Base-by-base conservation (phyloP, 1,140 invertebrate genomes). In the Chymomyza costata region DNA sequence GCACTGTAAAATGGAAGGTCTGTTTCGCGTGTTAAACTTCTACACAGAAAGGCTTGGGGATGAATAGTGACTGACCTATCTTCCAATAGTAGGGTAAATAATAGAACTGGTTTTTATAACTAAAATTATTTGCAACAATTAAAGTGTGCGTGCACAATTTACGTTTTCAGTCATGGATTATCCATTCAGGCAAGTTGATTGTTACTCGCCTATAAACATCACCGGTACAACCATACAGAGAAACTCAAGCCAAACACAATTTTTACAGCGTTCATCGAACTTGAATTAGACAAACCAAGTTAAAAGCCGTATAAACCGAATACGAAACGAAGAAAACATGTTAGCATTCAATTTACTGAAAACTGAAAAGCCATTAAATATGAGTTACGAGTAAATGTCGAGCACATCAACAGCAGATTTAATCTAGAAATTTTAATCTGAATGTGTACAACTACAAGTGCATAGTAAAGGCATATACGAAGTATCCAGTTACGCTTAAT, bases 361-460 rank as follows among this genome's bases (percentile, higher is more conserved):
- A 78, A 56, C 73, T 56, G 65, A 64, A 80, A 73, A 80, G 59
- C 73, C 74, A 80, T 80, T 81, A 80, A 80, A 80, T 80, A 80
- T 80, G 73, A 80, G 81, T 78, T 80, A 80, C 73, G 56, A 68
- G 67, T 59, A 80, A 80, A 80, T 73, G 73, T 80, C 73, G 73
- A 59, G 49, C 47, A 34, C 39, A 25, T 17, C 31, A 30, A 37
- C 43, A 43, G 21, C 16, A n/a, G n/a, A n/a, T n/a, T n/a, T n/a
- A n/a, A n/a, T n/a, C n/a, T n/a, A n/a, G n/a, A n/a, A n/a, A n/a
- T n/a, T n/a, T n/a, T n/a, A n/a, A n/a, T n/a, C n/a, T n/a, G n/a
- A n/a, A n/a, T n/a, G n/a, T n/a, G n/a, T n/a, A n/a, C n/a, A n/a
- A n/a, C n/a, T n/a, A n/a, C n/a, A n/a, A n/a, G n/a, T n/a, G n/a